phyloP scores from a whole-genome alignment of 1,140 invertebrate genomes.

The Panagrolaimus sp. region DNA sequence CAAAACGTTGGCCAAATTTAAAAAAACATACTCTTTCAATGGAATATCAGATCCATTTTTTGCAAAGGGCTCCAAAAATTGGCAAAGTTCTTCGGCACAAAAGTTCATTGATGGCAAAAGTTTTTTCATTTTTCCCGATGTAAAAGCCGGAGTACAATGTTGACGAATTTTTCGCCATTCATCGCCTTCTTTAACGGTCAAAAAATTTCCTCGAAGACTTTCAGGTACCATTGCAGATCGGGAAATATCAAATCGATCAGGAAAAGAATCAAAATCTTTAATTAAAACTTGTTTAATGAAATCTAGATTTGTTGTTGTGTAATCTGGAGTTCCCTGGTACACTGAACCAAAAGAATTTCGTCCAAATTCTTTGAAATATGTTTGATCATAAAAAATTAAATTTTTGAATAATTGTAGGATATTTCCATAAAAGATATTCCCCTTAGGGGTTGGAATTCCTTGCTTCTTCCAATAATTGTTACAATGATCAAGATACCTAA shows the following conservation, averaged over 20 bases:
- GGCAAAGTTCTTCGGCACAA: constrained; percentile 10
- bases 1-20: too few relatives aligned
- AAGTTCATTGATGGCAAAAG: constrained; percentile 20
- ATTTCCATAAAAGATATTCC: too few relatives aligned
- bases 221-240: background rate
- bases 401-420: too few relatives aligned
- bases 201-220: background rate
- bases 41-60: constrained; percentile 68
- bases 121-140: constrained; percentile 32
- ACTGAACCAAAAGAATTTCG: constrained; percentile 1
- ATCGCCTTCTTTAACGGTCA: constrained; percentile 13
- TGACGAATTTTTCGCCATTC: constrained; percentile 35
- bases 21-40: background rate
- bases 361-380: too few relatives aligned
- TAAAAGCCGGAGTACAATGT: constrained; percentile 32
- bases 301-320: background rate
- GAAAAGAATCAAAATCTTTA: background rate
- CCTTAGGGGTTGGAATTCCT: too few relatives aligned
- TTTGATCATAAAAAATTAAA: too few relatives aligned
- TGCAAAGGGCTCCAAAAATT: constrained; percentile 12
- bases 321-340: background rate
- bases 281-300: background rate
- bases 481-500: too few relatives aligned
- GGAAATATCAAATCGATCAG: background rate
- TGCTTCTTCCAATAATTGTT: too few relatives aligned